Evolutionary conservation across 64 coral and sea anemone species (phyloP).

Genomic region (Montipora capricornis): DNA sequence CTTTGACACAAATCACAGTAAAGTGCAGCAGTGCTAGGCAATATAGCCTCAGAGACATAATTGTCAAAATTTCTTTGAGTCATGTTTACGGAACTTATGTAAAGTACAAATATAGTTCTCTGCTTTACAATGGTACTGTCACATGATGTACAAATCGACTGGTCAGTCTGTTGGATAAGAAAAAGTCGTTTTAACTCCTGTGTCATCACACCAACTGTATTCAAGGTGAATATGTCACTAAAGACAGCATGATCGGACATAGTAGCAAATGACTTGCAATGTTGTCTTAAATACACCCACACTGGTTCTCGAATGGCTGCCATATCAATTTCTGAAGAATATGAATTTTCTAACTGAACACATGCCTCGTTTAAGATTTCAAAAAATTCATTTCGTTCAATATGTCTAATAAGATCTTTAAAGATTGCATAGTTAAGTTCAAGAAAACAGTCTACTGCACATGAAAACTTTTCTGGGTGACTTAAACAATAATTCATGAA

Average conservation of each 20-base stretch:
- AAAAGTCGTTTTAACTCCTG: slow-evolving; percentile 11
- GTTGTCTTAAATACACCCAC: slow-evolving; percentile 39
- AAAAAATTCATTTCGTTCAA: slow-evolving; percentile 53
- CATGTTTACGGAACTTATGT: slow-evolving; percentile 18
- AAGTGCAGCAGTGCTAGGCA: slow-evolving; percentile 38
- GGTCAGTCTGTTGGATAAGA: slow-evolving; percentile 34
- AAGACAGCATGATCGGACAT: slow-evolving; percentile 61
- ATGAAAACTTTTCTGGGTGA: no score
- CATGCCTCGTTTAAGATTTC: background rate
- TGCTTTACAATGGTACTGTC: background rate
- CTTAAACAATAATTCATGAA: no score
- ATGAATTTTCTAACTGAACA: slow-evolving; percentile 13
- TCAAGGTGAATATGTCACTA: slow-evolving; percentile 58
- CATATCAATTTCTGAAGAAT: background rate
- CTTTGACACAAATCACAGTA: slow-evolving; percentile 46
- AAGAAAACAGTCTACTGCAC: no score
- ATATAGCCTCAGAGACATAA: slow-evolving; percentile 58
- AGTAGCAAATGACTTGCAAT: slow-evolving; percentile 37
- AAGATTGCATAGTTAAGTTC: no score
- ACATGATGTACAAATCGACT: background rate
- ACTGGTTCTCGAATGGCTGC: slow-evolving; percentile 31
- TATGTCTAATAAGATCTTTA: background rate
- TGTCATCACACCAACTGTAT: slow-evolving; percentile 26
- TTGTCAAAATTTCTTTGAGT: slow-evolving; percentile 31
- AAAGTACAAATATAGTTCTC: slow-evolving; percentile 43